Evolutionary conservation across 1,140 invertebrate genomes (phyloP).

Genomic region (Wiebesia pumilae): DNA sequence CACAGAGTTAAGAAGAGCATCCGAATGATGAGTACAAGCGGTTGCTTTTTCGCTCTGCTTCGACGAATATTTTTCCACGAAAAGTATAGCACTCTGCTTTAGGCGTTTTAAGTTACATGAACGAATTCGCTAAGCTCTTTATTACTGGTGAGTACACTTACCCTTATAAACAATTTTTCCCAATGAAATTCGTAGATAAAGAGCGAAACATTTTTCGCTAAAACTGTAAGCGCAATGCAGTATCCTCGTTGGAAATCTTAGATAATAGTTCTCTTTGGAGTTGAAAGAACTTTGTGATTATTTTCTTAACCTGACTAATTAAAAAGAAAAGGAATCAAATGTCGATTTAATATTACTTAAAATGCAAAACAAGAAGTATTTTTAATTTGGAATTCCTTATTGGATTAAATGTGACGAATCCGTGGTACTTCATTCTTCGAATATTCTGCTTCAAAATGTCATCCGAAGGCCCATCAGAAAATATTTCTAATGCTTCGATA

Average conservation of each 20-base stretch:
- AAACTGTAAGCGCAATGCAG: constrained; percentile 18
- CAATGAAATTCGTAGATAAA: not conserved
- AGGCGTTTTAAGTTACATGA: not conserved
- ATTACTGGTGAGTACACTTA: not conserved
- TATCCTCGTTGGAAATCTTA: constrained; percentile 9
- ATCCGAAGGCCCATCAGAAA: constrained; percentile 35
- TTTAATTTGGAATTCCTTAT: constrained; percentile 31
- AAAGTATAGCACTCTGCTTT: not conserved
- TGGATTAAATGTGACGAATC: constrained; percentile 33
- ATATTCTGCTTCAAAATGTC: constrained; percentile 45
- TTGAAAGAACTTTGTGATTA: not conserved
- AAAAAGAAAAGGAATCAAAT: not conserved
- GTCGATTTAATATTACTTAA: not conserved
- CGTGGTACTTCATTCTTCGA: constrained; percentile 23
- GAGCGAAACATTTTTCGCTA: not conserved
- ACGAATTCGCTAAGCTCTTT: not conserved
- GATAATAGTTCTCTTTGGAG: not conserved
- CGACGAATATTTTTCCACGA: not conserved
- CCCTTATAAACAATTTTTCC: not conserved
- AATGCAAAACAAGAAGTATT: constrained; percentile 43
- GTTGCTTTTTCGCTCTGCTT: not conserved
- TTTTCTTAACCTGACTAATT: constrained; percentile 20
- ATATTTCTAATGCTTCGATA: constrained; percentile 26
- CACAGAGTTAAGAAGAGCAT: not conserved
- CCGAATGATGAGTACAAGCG: not conserved